Evolutionary conservation across 2,797 vertebrate species (phyloP).

Genomic region (Cynodonichthys magdalenae): DNA sequence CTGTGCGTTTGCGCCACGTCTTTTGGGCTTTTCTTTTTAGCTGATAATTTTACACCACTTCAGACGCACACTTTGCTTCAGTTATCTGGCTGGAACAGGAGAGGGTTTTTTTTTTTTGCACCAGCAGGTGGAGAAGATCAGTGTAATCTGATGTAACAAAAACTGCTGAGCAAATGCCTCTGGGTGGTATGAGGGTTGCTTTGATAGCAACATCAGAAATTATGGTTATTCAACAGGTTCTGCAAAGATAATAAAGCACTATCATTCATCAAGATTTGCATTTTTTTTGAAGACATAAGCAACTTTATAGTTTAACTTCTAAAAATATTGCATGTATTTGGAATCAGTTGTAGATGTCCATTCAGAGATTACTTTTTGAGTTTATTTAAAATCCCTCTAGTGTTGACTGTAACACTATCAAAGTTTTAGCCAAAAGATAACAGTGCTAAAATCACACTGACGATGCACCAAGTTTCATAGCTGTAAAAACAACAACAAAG

Average conservation of each 20-base stretch:
- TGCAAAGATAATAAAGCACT: conserved; percentile 11
- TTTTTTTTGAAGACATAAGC: conserved; percentile 6
- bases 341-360: too few species aligned
- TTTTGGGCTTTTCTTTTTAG: conserved; percentile 9
- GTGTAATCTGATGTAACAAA: conserved; percentile 61
- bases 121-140: conserved; percentile 46
- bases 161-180: conserved; percentile 54
- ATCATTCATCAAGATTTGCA: background rate
- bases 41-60: conserved; percentile 18
- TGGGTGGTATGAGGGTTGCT: conserved; percentile 13
- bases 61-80: conserved; percentile 13
- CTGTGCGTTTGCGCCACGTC: background rate
- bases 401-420: too few species aligned
- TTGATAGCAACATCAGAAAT: conserved; percentile 40
- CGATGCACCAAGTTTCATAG: too few species aligned
- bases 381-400: too few species aligned
- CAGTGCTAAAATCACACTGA: too few species aligned
- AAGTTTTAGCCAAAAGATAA: too few species aligned
- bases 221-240: conserved; percentile 43
- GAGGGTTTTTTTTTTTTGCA: conserved; percentile 24
- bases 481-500: too few species aligned
- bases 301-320: background rate
- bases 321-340: background rate
- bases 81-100: conserved; percentile 53
- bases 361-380: too few species aligned